phyloP scores from a whole-genome alignment of 2,888 invertebrate species.

The Campoplex capitator region DNA sequence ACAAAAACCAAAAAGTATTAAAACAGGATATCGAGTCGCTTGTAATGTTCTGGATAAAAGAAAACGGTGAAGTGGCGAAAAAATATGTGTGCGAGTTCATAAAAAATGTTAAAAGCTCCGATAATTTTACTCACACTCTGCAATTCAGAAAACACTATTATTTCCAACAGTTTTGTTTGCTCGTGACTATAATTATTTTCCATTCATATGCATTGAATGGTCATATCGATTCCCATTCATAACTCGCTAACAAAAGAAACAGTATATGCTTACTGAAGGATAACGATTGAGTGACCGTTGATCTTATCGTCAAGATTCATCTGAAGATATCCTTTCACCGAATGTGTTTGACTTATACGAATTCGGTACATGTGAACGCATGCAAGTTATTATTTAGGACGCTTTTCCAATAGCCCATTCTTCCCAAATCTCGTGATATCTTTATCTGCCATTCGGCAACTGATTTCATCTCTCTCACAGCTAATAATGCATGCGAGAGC shows the following conservation, averaged over 20 bases:
- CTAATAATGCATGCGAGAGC: conserved; percentile 9
- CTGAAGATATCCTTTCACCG: not conserved
- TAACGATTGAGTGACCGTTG: conserved; percentile 14
- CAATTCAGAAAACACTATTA: not conserved
- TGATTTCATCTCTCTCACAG: conserved; percentile 15
- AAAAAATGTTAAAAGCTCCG: no score
- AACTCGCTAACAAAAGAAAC: not conserved
- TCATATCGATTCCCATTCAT: not conserved
- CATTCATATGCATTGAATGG: not conserved
- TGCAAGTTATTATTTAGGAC: not conserved
- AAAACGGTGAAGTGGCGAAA: no score
- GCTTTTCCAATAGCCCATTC: not conserved
- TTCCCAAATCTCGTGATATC: conserved; percentile 31
- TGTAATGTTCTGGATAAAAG: no score
- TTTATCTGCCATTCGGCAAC: conserved; percentile 12
- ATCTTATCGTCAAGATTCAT: conserved; percentile 10
- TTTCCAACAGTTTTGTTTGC: not conserved
- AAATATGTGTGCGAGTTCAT: no score
- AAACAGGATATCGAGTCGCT: no score
- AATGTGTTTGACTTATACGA: conserved; percentile 1
- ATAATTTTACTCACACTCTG: not conserved
- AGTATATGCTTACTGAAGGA: not conserved
- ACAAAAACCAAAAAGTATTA: no score
- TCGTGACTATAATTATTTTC: not conserved
- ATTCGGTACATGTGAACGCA: not conserved